phyloP scores from a whole-genome alignment of 2,113 vertebrate genomes.

The Mesoclemmys tuberculata region DNA sequence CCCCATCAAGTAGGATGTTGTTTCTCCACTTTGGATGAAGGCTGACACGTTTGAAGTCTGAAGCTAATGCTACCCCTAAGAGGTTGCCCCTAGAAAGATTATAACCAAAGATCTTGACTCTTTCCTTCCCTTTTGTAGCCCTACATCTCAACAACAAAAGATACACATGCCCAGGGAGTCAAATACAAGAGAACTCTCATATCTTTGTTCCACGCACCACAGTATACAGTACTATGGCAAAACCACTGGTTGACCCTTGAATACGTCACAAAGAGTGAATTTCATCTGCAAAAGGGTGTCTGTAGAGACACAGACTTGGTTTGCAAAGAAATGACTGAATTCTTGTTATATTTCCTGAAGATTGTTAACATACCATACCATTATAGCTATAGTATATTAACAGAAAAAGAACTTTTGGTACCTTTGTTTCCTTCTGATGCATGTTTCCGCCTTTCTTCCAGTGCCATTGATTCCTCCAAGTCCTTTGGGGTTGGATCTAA shows the following conservation, averaged over 20 bases:
- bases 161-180: not conserved
- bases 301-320: not conserved
- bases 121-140: not conserved
- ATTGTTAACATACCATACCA: not conserved
- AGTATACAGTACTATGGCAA: not conserved
- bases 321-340: not conserved
- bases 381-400: not conserved
- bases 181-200: fast-evolving
- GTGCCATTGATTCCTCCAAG: conserved; percentile 79
- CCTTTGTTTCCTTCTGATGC: conserved; percentile 83
- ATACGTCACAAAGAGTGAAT: not conserved
- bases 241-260: not conserved
- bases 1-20: not conserved
- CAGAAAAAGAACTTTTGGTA: conserved; percentile 31
- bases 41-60: not conserved
- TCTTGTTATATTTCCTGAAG: not conserved
- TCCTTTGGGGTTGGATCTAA: conserved; percentile 89
- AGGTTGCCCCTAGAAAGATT: not conserved
- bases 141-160: not conserved
- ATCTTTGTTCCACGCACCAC: not conserved
- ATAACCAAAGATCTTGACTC: not conserved
- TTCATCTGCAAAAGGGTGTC: not conserved
- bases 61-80: not conserved
- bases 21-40: not conserved
- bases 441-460: conserved; percentile 78